Evolutionary conservation across 2,797 vertebrate species (phyloP).

Genomic region (Halcyon badia): DNA sequence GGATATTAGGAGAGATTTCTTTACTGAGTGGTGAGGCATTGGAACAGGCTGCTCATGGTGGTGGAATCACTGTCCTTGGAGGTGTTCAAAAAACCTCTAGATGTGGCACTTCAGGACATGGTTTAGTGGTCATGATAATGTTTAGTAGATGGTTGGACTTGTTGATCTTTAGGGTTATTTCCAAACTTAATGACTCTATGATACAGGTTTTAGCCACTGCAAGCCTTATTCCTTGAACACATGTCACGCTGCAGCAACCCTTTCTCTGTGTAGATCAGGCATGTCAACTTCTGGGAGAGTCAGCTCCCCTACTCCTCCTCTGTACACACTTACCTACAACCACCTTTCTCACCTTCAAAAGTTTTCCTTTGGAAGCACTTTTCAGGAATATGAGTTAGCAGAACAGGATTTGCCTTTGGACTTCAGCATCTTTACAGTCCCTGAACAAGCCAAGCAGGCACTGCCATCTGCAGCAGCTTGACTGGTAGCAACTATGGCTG

Average conservation of each 20-base stretch:
- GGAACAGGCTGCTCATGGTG: too few species aligned
- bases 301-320: rapidly evolving
- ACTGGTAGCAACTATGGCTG: neutral
- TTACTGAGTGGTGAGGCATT: too few species aligned
- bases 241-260: neutral
- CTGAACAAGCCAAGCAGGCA: neutral
- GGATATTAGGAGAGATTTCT: too few species aligned
- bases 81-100: too few species aligned
- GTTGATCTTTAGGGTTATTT: too few species aligned
- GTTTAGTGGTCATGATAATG: too few species aligned
- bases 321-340: neutral
- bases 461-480: neutral
- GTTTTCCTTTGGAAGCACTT: neutral
- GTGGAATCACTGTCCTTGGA: too few species aligned
- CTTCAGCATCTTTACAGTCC: neutral
- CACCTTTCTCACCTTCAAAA: neutral
- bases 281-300: neutral
- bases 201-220: neutral
- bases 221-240: neutral
- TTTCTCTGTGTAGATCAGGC: neutral
- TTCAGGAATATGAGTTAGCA: neutral
- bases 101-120: too few species aligned
- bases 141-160: too few species aligned
- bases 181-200: too few species aligned
- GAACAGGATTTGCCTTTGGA: neutral